Base-by-base conservation (phyloP, 2,888 invertebrate species). In the Tinea pellionella region DNA sequence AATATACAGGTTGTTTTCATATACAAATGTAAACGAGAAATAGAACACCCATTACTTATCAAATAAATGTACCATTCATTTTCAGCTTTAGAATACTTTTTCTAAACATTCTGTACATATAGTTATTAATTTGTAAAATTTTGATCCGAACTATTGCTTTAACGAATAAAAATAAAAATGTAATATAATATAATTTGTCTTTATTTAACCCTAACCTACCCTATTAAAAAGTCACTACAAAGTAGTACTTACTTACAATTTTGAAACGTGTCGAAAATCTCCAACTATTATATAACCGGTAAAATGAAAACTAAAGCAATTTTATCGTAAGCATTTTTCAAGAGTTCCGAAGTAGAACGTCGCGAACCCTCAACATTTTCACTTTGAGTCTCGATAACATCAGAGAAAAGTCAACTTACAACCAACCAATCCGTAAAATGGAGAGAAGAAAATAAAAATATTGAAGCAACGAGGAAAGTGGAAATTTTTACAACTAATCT, bases 111-210 rank as follows among this genome's bases (percentile, higher is more conserved):
- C 2, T 24, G 24, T 24, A n/a, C n/a, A 51, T 15, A 16, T 18
- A 53, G 53, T 12, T 53, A 53, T 12, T 47, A 53, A 53, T 16
- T 53, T 19, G 2, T 24, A 24, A 53, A 53, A 18, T 53, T 53
- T 53, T 53, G 53, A 53, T 53, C 47, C 47, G 47, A 47, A 47
- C 53, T 53, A 53, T 53, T 53, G 53, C 53, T 53, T 53, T 53
- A 53, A 53, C 3, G 24, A 53, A 24, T 2, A 24, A 24, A 53
- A 24, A 53, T 53, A 24, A 53, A 53, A 53, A 24, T 47, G 47
- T 47, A 47, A 47, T 47, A 47, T 42, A 42, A 42, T 41, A 47
- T 47, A 9, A 16, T 37, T 47, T 16, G 24, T 24, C 24, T 24
- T 6, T 24, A 24, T 24, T 24, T 24, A 24, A 3, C 24, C 24